phyloP scores from a whole-genome alignment of 1,140 invertebrate genomes.

The Anthonomus grandis region DNA sequence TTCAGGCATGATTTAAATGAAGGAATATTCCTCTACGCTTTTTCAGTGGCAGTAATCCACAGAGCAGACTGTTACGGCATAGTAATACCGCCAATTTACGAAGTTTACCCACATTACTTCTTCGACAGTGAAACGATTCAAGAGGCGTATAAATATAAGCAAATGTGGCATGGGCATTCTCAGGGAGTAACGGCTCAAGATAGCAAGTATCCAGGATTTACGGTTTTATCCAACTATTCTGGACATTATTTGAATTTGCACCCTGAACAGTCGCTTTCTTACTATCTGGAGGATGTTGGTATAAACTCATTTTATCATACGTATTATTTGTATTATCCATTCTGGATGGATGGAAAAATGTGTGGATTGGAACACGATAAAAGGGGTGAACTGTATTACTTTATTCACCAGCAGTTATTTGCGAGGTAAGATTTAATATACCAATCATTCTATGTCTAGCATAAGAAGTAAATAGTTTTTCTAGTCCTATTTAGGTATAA shows the following conservation, averaged over 20 bases:
- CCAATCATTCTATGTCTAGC: too few relatives aligned
- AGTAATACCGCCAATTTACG: slow-evolving; percentile 62
- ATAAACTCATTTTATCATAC: slow-evolving; percentile 70
- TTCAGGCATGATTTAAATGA: slow-evolving; percentile 61
- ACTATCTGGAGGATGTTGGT: slow-evolving; percentile 71
- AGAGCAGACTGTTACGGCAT: slow-evolving; percentile 59
- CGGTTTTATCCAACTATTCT: slow-evolving; percentile 55
- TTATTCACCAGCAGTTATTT: slow-evolving; percentile 59
- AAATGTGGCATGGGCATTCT: slow-evolving; percentile 40
- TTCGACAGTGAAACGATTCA: slow-evolving; percentile 59
- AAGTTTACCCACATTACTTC: slow-evolving; percentile 65
- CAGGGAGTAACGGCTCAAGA: not conserved
- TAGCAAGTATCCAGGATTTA: slow-evolving; percentile 46
- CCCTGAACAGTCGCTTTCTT: slow-evolving; percentile 56
- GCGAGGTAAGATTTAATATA: too few relatives aligned
- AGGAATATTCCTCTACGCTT: slow-evolving; percentile 61
- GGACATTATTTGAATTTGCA: slow-evolving; percentile 47
- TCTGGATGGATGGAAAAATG: slow-evolving; percentile 58
- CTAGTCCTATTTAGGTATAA: too few relatives aligned
- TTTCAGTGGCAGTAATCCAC: slow-evolving; percentile 59
- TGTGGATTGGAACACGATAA: slow-evolving; percentile 52
- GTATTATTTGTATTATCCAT: slow-evolving; percentile 60
- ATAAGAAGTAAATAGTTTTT: too few relatives aligned
- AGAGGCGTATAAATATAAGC: slow-evolving; percentile 55
- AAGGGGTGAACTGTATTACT: slow-evolving; percentile 64